phyloP scores from a whole-genome alignment of 2,888 invertebrate species.

The Cryptocephalus moraei region DNA sequence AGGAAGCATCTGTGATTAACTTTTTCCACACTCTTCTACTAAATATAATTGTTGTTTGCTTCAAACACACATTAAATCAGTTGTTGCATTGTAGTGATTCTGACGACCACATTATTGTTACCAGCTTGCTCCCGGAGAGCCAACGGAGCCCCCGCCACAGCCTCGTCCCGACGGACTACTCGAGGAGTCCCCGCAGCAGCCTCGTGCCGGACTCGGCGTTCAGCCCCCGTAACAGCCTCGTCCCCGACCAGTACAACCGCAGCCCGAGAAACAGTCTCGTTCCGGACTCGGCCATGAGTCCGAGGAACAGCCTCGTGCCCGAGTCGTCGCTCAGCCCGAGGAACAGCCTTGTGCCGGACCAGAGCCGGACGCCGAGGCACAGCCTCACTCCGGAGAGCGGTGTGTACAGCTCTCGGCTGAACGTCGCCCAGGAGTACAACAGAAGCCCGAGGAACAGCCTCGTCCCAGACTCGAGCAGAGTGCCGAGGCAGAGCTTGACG shows the following conservation, averaged over 20 bases:
- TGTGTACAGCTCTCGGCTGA: constrained; percentile 35
- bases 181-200: constrained; percentile 48
- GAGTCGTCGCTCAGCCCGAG: constrained; percentile 45
- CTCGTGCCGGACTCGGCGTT: constrained; percentile 47
- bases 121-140: constrained; percentile 49
- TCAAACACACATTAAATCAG: no score
- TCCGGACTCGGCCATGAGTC: constrained; percentile 46
- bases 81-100: no score
- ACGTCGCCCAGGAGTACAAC: constrained; percentile 33
- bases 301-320: constrained; percentile 53
- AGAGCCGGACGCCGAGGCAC: constrained; percentile 48
- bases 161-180: constrained; percentile 49
- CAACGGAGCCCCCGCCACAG: constrained; percentile 42
- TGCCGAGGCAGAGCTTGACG: constrained; percentile 50
- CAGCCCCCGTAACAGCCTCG: constrained; percentile 44
- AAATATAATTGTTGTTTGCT: no score
- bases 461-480: constrained; percentile 36
- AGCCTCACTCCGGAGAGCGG: constrained; percentile 48
- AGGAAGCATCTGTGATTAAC: no score
- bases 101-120: no score
- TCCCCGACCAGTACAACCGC: constrained; percentile 40
- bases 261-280: constrained; percentile 48
- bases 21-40: no score
- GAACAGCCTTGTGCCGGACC: constrained; percentile 47
- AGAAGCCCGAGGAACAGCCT: constrained; percentile 46